Evolutionary conservation across 2,888 invertebrate species (phyloP), one percentile per base, ranked within the genome.

Genomic region (Eudemis profundana): DNA sequence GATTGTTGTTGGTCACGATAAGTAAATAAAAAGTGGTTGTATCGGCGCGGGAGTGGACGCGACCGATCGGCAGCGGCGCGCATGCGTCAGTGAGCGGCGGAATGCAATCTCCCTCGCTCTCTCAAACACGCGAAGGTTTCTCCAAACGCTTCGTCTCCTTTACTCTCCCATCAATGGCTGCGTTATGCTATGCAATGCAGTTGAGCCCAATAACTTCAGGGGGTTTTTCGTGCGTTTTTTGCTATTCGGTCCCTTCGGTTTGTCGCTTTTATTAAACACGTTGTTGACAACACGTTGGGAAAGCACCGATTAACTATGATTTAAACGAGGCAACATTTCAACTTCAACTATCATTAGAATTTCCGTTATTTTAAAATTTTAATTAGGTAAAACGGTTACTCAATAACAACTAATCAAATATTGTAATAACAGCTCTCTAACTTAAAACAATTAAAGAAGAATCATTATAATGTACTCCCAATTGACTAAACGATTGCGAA

Each of bases 51-150:
- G 61, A 53, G 57, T 63, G 53, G 67, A 44, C 44, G 73, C 73
- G 69, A 68, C 78, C 74, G 75, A 68, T 63, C 70, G 70, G 69
- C 66, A 64, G 70, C 74, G 71, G 73, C 72, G 81, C 82, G 76
- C 75, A 74, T 73, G 77, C 75, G 79, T 78, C 71, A 69, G 74
- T 77, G 78, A 77, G 70, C 65, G 73, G 74, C 74, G 76, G 90
- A 90, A 91, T 90, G 90, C 91, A 89, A 89, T 90, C 89, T 88
- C 84, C 83, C 86, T 90, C 80, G 82, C 90, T 89, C 89, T 87
- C 86, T 89, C 89, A 77, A 78, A 74, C 86, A 82, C 77, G 80
- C 72, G 69, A 70, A 59, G 66, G 72, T 77, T 90, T 89, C 86
- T 84, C 85, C 78, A 74, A 69, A 68, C 71, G 71, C 70, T 75